A percentile compares a stretch with the other conserved stretches of the same genome.
Evolutionary conservation across 2,888 invertebrate species (phyloP).

Genomic region (Ditylenchus weischeri): DNA sequence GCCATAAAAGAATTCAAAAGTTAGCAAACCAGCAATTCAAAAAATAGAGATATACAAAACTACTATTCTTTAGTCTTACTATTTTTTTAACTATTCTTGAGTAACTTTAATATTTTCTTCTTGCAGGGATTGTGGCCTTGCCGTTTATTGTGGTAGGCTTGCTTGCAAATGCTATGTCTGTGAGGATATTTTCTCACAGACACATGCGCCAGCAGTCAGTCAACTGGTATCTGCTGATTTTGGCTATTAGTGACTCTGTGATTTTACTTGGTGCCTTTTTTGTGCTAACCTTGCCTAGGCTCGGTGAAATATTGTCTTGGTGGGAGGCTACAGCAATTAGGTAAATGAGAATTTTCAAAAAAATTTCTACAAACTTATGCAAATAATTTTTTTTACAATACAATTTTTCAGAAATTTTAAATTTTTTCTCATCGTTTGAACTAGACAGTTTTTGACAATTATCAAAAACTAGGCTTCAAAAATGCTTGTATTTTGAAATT

Average conservation of each 20-base stretch:
- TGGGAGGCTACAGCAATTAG: conserved; percentile 37
- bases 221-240: conserved; percentile 60
- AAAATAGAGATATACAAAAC: no score
- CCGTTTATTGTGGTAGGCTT: conserved; percentile 40
- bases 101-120: conserved; percentile 12
- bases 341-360: conserved; percentile 13
- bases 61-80: no score
- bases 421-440: no score
- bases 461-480: no score
- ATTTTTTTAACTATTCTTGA: no score
- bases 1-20: no score
- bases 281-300: conserved; percentile 75
- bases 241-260: conserved; percentile 59
- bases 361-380: no score
- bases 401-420: no score
- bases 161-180: conserved; percentile 40
- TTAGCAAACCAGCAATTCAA: no score
- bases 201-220: conserved; percentile 38
- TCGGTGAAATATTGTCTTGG: conserved; percentile 59
- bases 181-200: conserved; percentile 38
- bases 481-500: no score
- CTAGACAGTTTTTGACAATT: no score
- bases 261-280: conserved; percentile 61
- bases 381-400: no score
- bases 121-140: conserved; percentile 53